These are phyloP conservation scores for Drosophila bifasciata DNA, from an alignment of 1,140 invertebrate species.

Conservation along the genomic window DNA sequence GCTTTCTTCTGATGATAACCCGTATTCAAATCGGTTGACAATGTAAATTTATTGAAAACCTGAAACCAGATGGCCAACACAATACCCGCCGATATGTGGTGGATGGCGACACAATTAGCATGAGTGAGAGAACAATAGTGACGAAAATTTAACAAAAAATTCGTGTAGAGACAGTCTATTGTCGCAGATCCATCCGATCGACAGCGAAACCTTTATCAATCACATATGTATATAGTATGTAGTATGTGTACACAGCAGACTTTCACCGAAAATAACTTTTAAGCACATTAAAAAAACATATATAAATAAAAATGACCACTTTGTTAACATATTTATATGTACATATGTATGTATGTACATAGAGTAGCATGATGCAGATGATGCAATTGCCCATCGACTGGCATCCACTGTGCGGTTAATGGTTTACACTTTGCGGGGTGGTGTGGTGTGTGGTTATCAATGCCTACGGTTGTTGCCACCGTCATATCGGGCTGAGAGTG, in stretches of 20 bases:
- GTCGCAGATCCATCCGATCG: too few species aligned
- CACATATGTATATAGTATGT: too few species aligned
- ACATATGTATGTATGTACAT: neutral
- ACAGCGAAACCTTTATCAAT: constrained; percentile 37
- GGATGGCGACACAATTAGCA: too few species aligned
- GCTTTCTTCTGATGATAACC: constrained; percentile 27
- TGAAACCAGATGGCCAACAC: constrained; percentile 36
- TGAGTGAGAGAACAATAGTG: constrained; percentile 43
- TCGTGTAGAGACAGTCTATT: neutral
- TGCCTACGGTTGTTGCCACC: constrained; percentile 35
- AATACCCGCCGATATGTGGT: constrained; percentile 1
- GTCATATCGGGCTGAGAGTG: neutral
- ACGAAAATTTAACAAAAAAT: constrained; percentile 43
- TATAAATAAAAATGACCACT: neutral
- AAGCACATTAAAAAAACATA: neutral
- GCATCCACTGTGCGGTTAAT: constrained; percentile 40
- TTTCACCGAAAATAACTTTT: constrained; percentile 48
- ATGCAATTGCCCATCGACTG: constrained; percentile 33
- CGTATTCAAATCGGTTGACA: constrained; percentile 36
- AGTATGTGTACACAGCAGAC: constrained; percentile 16
- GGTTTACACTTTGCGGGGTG: constrained; percentile 41
- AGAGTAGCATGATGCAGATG: too few species aligned
- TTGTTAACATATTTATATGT: too few species aligned
- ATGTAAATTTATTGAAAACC: constrained; percentile 37
- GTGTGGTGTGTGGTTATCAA: constrained; percentile 36